Base-by-base conservation (phyloP, 1,140 invertebrate species). In the Glomeris maerens region DNA sequence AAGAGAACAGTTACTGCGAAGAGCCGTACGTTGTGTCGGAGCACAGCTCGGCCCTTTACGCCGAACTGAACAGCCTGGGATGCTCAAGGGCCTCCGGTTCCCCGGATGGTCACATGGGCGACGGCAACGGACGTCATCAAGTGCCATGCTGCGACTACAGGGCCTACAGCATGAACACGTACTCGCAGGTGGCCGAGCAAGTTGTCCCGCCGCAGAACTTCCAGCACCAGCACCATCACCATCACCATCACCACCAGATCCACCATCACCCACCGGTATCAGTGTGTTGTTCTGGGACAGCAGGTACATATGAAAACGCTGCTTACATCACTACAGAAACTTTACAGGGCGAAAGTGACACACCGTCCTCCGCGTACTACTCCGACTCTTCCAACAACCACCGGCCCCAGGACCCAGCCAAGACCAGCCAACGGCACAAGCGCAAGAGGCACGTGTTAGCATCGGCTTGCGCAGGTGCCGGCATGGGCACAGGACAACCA, bases 121-220 rank as follows among this genome's bases (percentile, higher is more conserved):
- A n/a, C n/a, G n/a, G n/a, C n/a, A n/a, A n/a, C n/a, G n/a, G n/a
- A n/a, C n/a, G n/a, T n/a, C n/a, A n/a, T n/a, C 40, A 42, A 42
- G 40, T 21, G 17, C 17, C 17, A 42, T 21, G 17, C 25, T 45
- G 27, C n/a, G 23, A 28, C 3, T 45, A 52, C 29, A 29, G 48
- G 26, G 48, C 55, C 2, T 60, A 59, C 38, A 50, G 52, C 28
- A 50, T 58, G 27, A 62, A 61, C 45, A 62, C 58, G n/a, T 62
- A 62, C 50, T 61, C 59, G 3, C 59, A 62, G 41, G 61, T 62
- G n/a, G 52, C 50, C n/a, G 60, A 62, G 23, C 59, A 57, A 14
- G 23, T 52, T 22, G 39, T 49, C 25, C 28, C 50, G 21, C 42
- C 38, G 1, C 2, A 49, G 3, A 22, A 25, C 14, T 29, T 22